Base-by-base conservation (phyloP, 2,113 vertebrate species). In the Chaenogobius annularis region DNA sequence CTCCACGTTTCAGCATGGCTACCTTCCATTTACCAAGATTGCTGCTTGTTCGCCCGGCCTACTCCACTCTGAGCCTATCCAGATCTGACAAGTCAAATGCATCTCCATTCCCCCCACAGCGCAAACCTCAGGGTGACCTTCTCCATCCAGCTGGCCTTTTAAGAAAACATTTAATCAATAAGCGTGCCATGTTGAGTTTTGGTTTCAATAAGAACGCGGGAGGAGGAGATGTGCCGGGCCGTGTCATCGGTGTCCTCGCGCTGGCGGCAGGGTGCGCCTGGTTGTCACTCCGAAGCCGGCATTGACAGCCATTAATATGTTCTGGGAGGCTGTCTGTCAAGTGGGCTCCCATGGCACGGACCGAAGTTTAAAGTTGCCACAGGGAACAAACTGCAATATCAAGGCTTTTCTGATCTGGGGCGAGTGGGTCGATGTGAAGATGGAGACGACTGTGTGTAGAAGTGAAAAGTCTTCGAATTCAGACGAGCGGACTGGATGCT, bases 111-210 rank as follows among this genome's bases (percentile, higher is more conserved):
- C 77, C 62, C 26, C 82, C 67, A 59, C 62, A 62, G 81, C 75
- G 71, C 55, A 86, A 83, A 83, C 79, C 76, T 86, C 80, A 75
- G 55, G 13, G 73, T 86, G 81, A 88, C 86, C 83, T 87, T 85
- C 73, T 80, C 75, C 61, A 70, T 81, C 80, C 72, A 72, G 73
- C 77, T 75, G 74, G 66, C 69, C 79, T 79, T 84, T 90, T 81
- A 81, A 85, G 69, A 65, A 74, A 88, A 82, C 81, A 78, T 82
- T 83, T 79, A 87, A 89, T 91, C 86, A 83, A 89, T 89, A 83
- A 66, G 10, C 74, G 71, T 73, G 73, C 82, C 65, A 46, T 74
- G 84, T 79, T 14, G 69, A 73, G 67, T 84, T 61, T 84, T 78
- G 64, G 79, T 84, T 88, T 79, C 77, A 68, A 74, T 68, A 74